Evolutionary conservation across 2,888 invertebrate species (phyloP).

Genomic region (Phyllotreta cruciferae): DNA sequence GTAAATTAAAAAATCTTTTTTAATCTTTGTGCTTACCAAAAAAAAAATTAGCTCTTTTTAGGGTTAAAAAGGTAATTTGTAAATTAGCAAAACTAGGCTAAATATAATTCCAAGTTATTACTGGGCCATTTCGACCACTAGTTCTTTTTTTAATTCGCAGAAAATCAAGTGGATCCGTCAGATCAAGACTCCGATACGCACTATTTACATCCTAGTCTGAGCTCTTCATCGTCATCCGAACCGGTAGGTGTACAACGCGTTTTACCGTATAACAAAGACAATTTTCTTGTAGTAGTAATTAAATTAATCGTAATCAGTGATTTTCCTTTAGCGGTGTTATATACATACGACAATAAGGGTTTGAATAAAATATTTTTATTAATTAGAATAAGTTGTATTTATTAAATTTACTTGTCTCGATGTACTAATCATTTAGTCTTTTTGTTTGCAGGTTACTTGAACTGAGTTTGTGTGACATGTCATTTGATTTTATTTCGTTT

Average conservation of each 20-base stretch:
- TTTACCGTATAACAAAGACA: conserved; percentile 40
- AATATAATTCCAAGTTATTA: too few species aligned
- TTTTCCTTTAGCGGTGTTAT: conserved; percentile 32
- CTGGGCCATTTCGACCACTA: background rate
- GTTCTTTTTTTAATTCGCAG: conserved; percentile 22
- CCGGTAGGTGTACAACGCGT: conserved; percentile 66
- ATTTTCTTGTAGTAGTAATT: conserved; percentile 42
- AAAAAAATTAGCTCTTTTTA: too few species aligned
- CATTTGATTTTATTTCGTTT: conserved; percentile 39
- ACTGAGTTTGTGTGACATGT: conserved; percentile 29
- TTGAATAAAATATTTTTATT: conserved; percentile 60
- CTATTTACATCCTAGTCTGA: conserved; percentile 86
- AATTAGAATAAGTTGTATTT: conserved; percentile 41
- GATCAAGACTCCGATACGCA: conserved; percentile 62
- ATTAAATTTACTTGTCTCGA: conserved; percentile 42
- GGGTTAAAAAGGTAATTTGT: too few species aligned
- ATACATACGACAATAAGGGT: conserved; percentile 36
- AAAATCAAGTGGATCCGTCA: conserved; percentile 25
- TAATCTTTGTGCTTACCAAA: too few species aligned
- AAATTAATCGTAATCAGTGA: conserved; percentile 28
- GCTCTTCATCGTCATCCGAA: conserved; percentile 67
- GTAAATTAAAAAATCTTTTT: too few species aligned
- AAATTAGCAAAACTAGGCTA: too few species aligned
- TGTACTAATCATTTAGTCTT: conserved; percentile 53
- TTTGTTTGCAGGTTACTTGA: conserved; percentile 53